phyloP scores from a whole-genome alignment of 2,113 vertebrate species.

The Neolamprologus caudopunctatus region DNA sequence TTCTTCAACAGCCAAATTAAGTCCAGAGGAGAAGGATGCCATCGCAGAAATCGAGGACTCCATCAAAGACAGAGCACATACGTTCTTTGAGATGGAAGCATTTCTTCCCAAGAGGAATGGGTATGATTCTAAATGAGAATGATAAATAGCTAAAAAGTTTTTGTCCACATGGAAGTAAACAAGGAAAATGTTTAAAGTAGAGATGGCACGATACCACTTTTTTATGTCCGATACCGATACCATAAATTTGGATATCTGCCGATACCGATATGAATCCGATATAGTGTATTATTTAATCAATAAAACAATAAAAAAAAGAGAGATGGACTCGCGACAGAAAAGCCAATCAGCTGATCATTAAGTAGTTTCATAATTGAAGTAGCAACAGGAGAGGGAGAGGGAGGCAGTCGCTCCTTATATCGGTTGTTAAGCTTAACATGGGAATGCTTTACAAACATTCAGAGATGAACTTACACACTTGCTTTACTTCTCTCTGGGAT shows the following conservation, averaged over 20 bases:
- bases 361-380: fast-evolving
- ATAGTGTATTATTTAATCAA: neutral
- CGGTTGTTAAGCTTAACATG: fast-evolving
- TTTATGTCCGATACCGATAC: neutral
- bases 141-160: neutral
- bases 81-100: slow-evolving; percentile 95
- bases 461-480: neutral
- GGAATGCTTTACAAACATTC: neutral
- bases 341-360: neutral
- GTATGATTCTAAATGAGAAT: slow-evolving; percentile 50
- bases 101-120: slow-evolving; percentile 96
- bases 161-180: neutral
- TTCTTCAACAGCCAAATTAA: neutral
- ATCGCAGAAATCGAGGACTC: slow-evolving; percentile 72
- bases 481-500: neutral
- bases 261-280: neutral
- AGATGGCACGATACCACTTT: neutral
- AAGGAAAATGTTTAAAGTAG: neutral
- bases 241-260: neutral
- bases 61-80: slow-evolving; percentile 77
- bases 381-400: neutral
- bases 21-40: slow-evolving; percentile 43
- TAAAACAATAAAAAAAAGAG: neutral
- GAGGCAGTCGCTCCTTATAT: neutral
- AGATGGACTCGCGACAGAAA: fast-evolving